Percentiles rank a stretch among this genome's conserved stretches.
Conservation (phyloP, 2,113 vertebrate species). For the Vanacampus margaritifer region DNA sequence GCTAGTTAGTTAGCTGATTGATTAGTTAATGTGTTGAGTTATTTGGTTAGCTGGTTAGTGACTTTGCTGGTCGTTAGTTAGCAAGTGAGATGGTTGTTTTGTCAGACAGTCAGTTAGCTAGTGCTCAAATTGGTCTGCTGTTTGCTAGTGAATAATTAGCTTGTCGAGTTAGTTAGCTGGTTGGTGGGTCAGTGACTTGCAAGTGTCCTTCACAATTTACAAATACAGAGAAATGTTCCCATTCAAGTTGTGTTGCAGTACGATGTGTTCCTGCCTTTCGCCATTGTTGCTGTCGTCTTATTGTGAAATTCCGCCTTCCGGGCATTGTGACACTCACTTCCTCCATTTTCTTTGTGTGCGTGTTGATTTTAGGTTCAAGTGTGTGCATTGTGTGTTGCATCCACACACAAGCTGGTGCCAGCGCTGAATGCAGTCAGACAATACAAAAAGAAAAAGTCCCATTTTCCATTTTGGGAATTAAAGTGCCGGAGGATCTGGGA, state of each 20-base stretch:
- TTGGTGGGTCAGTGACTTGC: neutral
- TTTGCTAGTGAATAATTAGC: neutral
- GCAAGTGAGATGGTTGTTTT: no score
- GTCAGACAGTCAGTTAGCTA: no score
- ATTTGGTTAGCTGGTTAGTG: no score
- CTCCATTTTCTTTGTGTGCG: conserved; percentile 16
- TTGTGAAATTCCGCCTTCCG: conserved; percentile 57
- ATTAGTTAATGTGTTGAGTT: no score
- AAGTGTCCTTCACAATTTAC: no score
- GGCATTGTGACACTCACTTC: conserved; percentile 55
- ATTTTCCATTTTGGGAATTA: neutral
- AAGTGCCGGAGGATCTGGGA: neutral
- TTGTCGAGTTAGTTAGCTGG: neutral
- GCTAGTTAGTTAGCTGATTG: no score
- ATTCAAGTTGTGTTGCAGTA: neutral
- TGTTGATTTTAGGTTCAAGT: conserved; percentile 79
- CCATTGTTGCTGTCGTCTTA: conserved; percentile 25
- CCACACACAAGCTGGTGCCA: conserved; percentile 92
- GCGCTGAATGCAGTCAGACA: conserved; percentile 10
- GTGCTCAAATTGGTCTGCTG: no score
- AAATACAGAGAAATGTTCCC: no score
- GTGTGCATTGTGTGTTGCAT: conserved; percentile 88
- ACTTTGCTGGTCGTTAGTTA: no score
- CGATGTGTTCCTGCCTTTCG: neutral
- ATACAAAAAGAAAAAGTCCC: neutral